Base-by-base conservation (phyloP, 2,113 vertebrate species). In the Pangasianodon hypophthalmus region DNA sequence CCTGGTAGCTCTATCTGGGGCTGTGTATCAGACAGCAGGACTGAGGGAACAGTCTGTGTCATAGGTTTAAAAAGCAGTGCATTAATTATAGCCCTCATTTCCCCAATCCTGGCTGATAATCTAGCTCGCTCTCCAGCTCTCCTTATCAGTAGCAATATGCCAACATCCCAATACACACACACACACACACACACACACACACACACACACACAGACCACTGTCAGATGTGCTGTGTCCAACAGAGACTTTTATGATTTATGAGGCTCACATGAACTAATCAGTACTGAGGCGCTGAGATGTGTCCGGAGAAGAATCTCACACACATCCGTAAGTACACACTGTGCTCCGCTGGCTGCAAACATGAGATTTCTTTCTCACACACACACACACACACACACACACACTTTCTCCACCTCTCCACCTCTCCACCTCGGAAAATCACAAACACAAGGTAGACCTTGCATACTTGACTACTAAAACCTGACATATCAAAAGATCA, bases 61-160 rank as follows among this genome's bases (percentile, higher is more conserved):
- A 96, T 91, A 93, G 92, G 92, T 95, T 96, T 94, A 95, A 94
- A 93, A 94, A 93, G 91, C 92, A 91, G 92, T 92, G 90, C 94
- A 96, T 96, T 96, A 95, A 96, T 96, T 95, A 95, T 94, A 94
- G 91, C 90, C 86, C 91, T 91, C 77, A 90, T 84, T 16, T 79
- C 89, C 87, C 92, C 92, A 91, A 92, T 93, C 90, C 92, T 81
- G 67, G 92, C 91, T n/a, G 87, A 94, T 96, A 95, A 95, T 95
- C 94, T 93, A 88, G 13, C 56, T 86, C 62, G 4, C 81, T 93
- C 94, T 91, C 92, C 77, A 92, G 93, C 93, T 93, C 32, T 46
- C 75, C 14, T 86, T 84, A 89, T 88, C 82, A 67, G 26, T 16
- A 26, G 24, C 19, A 19, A 60, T 37, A 37, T 1, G 1, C 82